Base-by-base conservation (phyloP, 2,113 vertebrate species). In the Seriola dumerili region DNA sequence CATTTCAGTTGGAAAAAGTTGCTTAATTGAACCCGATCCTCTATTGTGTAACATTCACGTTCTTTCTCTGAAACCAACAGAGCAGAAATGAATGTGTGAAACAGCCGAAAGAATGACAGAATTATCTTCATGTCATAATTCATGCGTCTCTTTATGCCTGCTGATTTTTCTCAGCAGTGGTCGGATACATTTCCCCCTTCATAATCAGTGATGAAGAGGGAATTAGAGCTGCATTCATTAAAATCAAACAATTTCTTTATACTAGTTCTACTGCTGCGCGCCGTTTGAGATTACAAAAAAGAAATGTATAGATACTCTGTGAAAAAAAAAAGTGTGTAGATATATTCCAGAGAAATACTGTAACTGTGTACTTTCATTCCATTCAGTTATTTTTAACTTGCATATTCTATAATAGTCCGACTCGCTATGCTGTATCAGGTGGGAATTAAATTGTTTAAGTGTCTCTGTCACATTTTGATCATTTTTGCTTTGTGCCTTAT, bases 21-120 rank as follows among this genome's bases (percentile, higher is more conserved):
- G 79, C 83, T 73, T 93, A 93, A 94, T 94, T 92, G 88, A 92
- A 91, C 85, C 87, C 90, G 89, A 94, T 92, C 89, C 81, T 83
- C 82, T 59, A 93, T 94, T 92, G 93, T 91, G 81, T 73, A 89
- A 86, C 74, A 80, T 83, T 70, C 72, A 79, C 73, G 40, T 84
- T 85, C 76, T 85, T 78, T 85, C 73, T 89, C 84, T 64, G 55
- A 80, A 92, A 89, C 83, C 80, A 85, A 85, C 88, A 77, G 77
- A 88, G 85, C 65, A 84, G 87, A 91, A 87, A 86, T 85, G 64
- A 86, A 87, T 80, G 83, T 84, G 83, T 90, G 91, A 92, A 91
- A 84, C 74, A 85, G 76, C 67, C 48, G 14, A 91, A 86, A 91
- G 89, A 91, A 91, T 84, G 86, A 88, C 48, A 83, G 78, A 91